Conservation (phyloP, 2,888 invertebrate genomes). For the Drosophila glabriapex region DNA sequence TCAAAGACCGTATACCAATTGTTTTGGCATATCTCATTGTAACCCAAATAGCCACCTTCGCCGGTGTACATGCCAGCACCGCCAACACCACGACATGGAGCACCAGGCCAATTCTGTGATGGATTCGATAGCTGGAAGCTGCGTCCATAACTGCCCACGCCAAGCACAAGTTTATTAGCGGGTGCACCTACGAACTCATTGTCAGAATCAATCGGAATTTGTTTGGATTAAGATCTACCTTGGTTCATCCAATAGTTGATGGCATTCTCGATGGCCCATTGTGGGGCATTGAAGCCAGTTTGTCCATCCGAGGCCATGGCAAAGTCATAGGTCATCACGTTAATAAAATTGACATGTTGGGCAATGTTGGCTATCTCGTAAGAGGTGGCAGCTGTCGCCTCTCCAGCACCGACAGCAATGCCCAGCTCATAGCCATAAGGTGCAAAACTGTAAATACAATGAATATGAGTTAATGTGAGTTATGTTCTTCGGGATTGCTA, state of each 20-base stretch:
- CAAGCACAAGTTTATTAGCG: constrained; percentile 93
- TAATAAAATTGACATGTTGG: constrained; percentile 65
- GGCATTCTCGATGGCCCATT: constrained; percentile 90
- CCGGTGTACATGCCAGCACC: constrained; percentile 87
- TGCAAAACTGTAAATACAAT: constrained; percentile 44
- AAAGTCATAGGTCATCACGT: constrained; percentile 74
- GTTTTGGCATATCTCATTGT: constrained; percentile 89
- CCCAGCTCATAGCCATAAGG: constrained; percentile 87
- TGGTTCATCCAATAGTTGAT: constrained; percentile 93
- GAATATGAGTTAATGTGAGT: not conserved
- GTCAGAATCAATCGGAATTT: not conserved
- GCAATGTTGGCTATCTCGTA: constrained; percentile 69
- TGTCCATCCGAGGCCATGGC: constrained; percentile 63
- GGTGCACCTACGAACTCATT: constrained; percentile 84
- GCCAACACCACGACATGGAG: constrained; percentile 60
- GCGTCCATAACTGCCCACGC: constrained; percentile 94
- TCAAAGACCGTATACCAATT: constrained; percentile 79
- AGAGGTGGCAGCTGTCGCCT: constrained; percentile 44
- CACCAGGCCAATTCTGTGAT: constrained; percentile 65
- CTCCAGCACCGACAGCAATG: constrained; percentile 86
- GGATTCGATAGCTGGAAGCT: constrained; percentile 90
- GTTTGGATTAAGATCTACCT: constrained; percentile 85
- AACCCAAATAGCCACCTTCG: constrained; percentile 88
- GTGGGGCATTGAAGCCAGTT: constrained; percentile 67
- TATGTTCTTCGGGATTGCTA: not conserved